These are phyloP conservation scores for Lycocerus yunnanus DNA, from an alignment of 2,888 invertebrate genomes.

Conservation along the genomic window DNA sequence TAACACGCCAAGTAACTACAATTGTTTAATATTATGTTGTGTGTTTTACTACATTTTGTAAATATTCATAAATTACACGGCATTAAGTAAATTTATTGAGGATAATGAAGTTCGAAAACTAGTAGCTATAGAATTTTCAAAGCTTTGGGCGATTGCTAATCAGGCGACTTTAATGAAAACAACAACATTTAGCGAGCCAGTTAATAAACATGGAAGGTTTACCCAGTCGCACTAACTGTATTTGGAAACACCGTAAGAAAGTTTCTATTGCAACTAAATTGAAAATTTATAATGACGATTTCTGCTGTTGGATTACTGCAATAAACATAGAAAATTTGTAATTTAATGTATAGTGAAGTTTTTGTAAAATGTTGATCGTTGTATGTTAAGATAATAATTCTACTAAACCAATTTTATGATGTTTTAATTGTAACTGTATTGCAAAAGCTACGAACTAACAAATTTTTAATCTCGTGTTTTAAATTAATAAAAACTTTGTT, in stretches of 20 bases:
- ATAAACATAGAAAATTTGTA: background rate
- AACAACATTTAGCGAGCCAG: constrained; percentile 13
- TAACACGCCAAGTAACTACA: background rate
- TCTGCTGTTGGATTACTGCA: constrained; percentile 8
- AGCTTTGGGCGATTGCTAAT: constrained; percentile 14
- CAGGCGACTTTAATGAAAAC: constrained; percentile 24
- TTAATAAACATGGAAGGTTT: constrained; percentile 37
- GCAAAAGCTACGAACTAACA: background rate
- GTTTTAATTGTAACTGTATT: background rate
- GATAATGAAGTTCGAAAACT: constrained; percentile 14
- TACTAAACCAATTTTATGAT: background rate
- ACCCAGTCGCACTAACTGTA: constrained; percentile 37
- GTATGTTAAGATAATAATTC: background rate
- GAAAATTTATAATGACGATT: constrained; percentile 21
- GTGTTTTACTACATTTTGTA: background rate
- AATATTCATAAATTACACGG: constrained; percentile 10
- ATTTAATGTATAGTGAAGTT: background rate
- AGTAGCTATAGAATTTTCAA: constrained; percentile 14
- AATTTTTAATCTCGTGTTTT: background rate
- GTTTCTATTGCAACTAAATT: constrained; percentile 10
- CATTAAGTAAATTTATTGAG: constrained; percentile 16
- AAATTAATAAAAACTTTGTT: background rate
- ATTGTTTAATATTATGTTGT: constrained; percentile 5
- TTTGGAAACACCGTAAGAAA: constrained; percentile 42
- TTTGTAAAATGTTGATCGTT: background rate